Evolutionary conservation across 23 tunicate species (phyloP).

Genomic region (Trididemnum clinides): DNA sequence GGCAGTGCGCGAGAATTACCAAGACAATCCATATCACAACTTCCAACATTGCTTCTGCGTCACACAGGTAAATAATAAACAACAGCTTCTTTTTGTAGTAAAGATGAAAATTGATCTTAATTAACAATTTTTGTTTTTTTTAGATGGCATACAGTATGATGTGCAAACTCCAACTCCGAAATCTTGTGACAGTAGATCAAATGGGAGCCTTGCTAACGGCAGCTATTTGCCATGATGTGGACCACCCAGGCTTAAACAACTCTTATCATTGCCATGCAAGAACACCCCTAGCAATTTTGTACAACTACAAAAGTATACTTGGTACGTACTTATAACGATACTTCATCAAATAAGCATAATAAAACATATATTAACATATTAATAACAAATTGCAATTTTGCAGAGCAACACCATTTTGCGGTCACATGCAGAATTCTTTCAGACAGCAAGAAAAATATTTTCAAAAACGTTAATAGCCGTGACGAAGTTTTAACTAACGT

Average conservation of each 20-base stretch:
- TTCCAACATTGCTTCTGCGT: conserved; percentile 95
- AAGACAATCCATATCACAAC: conserved; percentile 97
- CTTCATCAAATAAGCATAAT: too few relatives aligned
- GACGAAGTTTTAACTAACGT: conserved; percentile 74
- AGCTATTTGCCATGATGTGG: conserved; percentile 94
- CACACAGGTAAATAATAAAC: conserved; percentile 63
- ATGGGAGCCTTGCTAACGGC: conserved; percentile 81
- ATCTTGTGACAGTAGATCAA: conserved; percentile 55
- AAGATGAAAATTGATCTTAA: not conserved
- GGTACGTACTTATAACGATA: conserved; percentile 53
- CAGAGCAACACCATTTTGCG: conserved; percentile 96
- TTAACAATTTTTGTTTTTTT: not conserved
- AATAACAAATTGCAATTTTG: too few relatives aligned
- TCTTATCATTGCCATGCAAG: conserved; percentile 77
- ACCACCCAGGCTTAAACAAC: conserved; percentile 96
- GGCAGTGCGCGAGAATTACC: conserved; percentile 85
- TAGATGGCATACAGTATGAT: conserved; percentile 96
- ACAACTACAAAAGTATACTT: conserved; percentile 85
- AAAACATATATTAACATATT: too few relatives aligned
- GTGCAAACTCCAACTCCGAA: conserved; percentile 58
- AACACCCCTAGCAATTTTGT: conserved; percentile 87
- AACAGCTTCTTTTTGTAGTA: not conserved
- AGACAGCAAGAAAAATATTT: conserved; percentile 74
- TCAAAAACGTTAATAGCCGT: conserved; percentile 79
- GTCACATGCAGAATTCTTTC: conserved; percentile 89